phyloP scores from a whole-genome alignment of 2,113 vertebrate genomes.

The Tympanuchus pallidicinctus region DNA sequence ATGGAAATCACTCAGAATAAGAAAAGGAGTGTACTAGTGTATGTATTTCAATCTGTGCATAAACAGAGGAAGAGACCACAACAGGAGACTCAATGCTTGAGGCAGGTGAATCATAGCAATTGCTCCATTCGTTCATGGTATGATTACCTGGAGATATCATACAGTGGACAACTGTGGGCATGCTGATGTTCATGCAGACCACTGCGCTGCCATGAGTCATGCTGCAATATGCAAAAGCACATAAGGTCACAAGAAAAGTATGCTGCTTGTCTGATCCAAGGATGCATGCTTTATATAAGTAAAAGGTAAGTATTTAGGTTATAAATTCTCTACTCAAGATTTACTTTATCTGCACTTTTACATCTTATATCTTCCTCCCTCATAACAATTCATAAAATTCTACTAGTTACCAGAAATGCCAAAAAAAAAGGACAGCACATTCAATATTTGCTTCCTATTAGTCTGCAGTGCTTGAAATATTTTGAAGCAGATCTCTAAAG shows the following conservation, averaged over 20 bases:
- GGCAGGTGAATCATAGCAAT: neutral
- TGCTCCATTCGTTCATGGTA: rapidly evolving
- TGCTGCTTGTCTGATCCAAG: neutral
- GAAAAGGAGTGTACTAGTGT: neutral
- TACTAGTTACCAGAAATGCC: neutral
- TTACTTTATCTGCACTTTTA: neutral
- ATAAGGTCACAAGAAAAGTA: rapidly evolving
- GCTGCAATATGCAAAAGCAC: neutral
- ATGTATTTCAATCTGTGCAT: rapidly evolving
- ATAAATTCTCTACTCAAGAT: neutral
- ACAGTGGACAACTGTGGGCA: neutral
- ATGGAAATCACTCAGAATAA: neutral
- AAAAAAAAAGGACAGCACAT: neutral
- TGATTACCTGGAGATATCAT: rapidly evolving
- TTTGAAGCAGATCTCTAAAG: neutral
- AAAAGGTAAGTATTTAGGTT: neutral
- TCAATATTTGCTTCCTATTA: neutral
- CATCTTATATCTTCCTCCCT: neutral
- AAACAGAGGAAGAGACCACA: neutral
- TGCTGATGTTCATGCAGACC: rapidly evolving
- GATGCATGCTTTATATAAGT: rapidly evolving
- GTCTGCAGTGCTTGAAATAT: neutral
- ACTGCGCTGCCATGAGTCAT: rapidly evolving
- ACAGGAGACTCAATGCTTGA: neutral
- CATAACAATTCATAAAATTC: neutral